A percentile compares a stretch with the other conserved stretches of the same genome.
phyloP scores from a whole-genome alignment of 2,888 invertebrate genomes.

The Euphydryas editha region DNA sequence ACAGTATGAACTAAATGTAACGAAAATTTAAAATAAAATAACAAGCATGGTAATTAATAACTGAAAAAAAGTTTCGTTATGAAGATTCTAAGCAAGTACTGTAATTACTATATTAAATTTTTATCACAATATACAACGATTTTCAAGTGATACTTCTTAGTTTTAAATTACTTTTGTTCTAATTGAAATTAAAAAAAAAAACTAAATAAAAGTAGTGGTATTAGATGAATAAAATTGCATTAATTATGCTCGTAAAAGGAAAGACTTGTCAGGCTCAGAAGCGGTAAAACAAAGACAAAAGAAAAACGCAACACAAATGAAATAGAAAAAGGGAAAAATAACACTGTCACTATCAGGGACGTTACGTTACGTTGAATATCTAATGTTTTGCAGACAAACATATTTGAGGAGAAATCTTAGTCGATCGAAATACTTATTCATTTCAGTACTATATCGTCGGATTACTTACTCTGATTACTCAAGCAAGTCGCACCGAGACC shows the following conservation, averaged over 20 bases:
- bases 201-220: conserved; percentile 5
- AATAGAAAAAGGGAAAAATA: conserved; percentile 24
- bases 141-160: background rate
- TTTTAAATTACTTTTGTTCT: background rate
- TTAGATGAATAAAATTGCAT: conserved; percentile 25
- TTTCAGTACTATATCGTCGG: too few relatives aligned
- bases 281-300: conserved; percentile 24
- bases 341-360: conserved; percentile 22
- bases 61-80: too few relatives aligned
- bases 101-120: background rate
- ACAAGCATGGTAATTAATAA: background rate
- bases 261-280: conserved; percentile 30
- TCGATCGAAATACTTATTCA: background rate
- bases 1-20: too few relatives aligned
- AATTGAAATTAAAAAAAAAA: background rate
- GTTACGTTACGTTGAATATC: conserved; percentile 2
- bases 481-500: too few relatives aligned
- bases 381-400: background rate
- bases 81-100: too few relatives aligned
- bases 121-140: background rate
- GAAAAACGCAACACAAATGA: conserved; percentile 27
- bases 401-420: background rate
- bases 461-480: too few relatives aligned
- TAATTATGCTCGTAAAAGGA: conserved; percentile 31
- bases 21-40: too few relatives aligned